Evolutionary conservation across 1,140 invertebrate species (phyloP).

Genomic region (Zaprionus inermis): DNA sequence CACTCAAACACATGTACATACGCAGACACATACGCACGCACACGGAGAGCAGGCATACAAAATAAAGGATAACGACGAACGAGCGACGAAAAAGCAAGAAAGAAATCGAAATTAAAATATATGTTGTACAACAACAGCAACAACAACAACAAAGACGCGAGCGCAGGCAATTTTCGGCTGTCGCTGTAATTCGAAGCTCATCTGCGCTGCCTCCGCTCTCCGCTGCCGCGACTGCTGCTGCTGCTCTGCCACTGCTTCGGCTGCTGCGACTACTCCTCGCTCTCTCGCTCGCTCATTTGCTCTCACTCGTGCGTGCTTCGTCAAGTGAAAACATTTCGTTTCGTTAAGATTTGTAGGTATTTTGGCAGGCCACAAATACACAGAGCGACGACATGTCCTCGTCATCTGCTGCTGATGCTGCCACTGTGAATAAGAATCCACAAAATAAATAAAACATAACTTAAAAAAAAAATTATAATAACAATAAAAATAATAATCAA

Average conservation of each 20-base stretch:
- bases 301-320: constrained; percentile 51
- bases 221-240: constrained; percentile 35
- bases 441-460: constrained; percentile 39
- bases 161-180: constrained; percentile 69
- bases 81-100: constrained; percentile 65
- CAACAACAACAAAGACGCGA: constrained; percentile 24
- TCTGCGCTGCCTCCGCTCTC: constrained; percentile 47
- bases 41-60: constrained; percentile 55
- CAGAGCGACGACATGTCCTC: constrained; percentile 55
- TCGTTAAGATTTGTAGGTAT: constrained; percentile 81
- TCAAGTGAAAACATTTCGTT: constrained; percentile 80
- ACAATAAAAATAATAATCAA: constrained; percentile 19
- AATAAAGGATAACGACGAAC: constrained; percentile 72
- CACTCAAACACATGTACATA: constrained; percentile 1
- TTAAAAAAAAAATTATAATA: constrained; percentile 2
- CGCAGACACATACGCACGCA: constrained; percentile 6
- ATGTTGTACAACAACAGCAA: constrained; percentile 53
- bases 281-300: constrained; percentile 3
- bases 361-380: constrained; percentile 58
- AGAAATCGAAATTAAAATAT: constrained; percentile 83
- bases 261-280: constrained; percentile 10
- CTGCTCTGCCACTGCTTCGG: constrained; percentile 18
- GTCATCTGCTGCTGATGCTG: constrained; percentile 62
- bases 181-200: constrained; percentile 77
- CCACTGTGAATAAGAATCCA: constrained; percentile 29